These are phyloP conservation scores for Cantharis flavilabris DNA, from an alignment of 2,888 invertebrate species.

Conservation along the genomic window DNA sequence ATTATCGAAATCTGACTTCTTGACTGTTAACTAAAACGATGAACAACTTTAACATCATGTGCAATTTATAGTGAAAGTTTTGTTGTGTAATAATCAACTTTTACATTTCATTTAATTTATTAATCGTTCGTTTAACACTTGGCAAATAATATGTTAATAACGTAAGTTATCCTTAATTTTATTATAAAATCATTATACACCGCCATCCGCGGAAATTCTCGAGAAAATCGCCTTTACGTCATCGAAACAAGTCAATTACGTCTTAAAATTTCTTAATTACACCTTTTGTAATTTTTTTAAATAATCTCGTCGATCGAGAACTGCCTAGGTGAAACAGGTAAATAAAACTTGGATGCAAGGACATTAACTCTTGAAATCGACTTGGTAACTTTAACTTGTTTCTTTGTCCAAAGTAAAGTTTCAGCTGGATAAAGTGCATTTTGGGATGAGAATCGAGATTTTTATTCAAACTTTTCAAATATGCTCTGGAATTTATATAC, in stretches of 20 bases:
- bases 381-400: not conserved
- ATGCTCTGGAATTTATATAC: too few species aligned
- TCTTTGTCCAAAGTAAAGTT: not conserved
- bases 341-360: not conserved
- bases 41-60: constrained; percentile 20
- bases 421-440: not conserved
- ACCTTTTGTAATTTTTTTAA: not conserved
- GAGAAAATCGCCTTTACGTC: not conserved
- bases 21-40: not conserved
- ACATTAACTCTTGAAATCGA: not conserved
- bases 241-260: not conserved
- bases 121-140: constrained; percentile 16
- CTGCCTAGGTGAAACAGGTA: not conserved
- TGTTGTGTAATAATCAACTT: constrained; percentile 32
- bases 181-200: too few species aligned
- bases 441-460: not conserved
- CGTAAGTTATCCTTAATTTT: constrained; percentile 21
- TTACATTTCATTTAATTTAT: constrained; percentile 33
- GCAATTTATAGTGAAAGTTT: constrained; percentile 34
- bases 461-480: not conserved
- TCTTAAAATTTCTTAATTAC: not conserved
- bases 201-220: too few species aligned
- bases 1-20: not conserved
- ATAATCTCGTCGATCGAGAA: not conserved
- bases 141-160: constrained; percentile 27